phyloP scores from a whole-genome alignment of 2,797 vertebrate species.

The Onychomys arenicola region DNA sequence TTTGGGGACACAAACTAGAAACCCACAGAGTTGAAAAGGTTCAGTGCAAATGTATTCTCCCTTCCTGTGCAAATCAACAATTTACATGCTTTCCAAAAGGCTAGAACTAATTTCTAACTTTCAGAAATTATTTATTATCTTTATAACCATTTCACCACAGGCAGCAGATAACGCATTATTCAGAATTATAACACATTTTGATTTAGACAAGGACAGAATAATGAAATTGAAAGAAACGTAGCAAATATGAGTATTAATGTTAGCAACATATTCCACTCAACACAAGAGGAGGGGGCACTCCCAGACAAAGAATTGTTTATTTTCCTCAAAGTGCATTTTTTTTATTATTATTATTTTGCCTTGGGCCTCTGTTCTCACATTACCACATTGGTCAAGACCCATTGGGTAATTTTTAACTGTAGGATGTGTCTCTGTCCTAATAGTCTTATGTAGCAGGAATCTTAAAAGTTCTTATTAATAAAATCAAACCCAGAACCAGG shows the following conservation, averaged over 20 bases:
- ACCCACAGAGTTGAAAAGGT: neutral
- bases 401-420: constrained; percentile 43
- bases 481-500: no score
- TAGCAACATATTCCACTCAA: constrained; percentile 25
- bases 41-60: neutral
- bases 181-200: constrained; percentile 55
- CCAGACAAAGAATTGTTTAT: constrained; percentile 42
- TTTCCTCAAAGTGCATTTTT: neutral
- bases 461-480: no score
- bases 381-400: neutral
- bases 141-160: constrained; percentile 53
- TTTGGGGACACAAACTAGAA: neutral
- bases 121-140: constrained; percentile 71
- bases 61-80: constrained; percentile 7
- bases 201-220: constrained; percentile 47
- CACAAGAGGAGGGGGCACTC: neutral
- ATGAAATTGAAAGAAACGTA: constrained; percentile 56
- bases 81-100: constrained; percentile 67
- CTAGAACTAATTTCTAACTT: constrained; percentile 58
- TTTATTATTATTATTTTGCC: neutral
- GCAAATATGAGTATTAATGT: constrained; percentile 43
- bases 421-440: neutral
- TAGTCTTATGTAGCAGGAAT: no score
- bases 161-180: constrained; percentile 64
- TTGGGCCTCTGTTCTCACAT: neutral